A percentile compares a stretch with the other conserved stretches of the same genome.
These are phyloP conservation scores for Portunus trituberculatus DNA, from an alignment of 1,140 invertebrate species.

Conservation along the genomic window DNA sequence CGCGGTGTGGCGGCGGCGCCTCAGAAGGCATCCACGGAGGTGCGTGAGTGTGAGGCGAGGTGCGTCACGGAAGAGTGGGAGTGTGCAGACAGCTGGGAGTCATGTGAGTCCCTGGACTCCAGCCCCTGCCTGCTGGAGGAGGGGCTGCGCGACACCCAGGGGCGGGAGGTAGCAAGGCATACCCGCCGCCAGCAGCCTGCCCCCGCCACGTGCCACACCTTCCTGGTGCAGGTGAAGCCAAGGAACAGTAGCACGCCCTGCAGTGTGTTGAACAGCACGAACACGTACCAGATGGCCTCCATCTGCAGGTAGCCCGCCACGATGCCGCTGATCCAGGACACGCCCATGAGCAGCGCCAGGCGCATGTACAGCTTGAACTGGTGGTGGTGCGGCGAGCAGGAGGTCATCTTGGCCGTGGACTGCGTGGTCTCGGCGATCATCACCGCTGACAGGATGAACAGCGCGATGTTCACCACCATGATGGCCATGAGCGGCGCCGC, in stretches of 20 bases:
- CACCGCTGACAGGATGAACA: slow-evolving; percentile 82
- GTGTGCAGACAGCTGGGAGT: slow-evolving; percentile 56
- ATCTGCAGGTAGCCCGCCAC: slow-evolving; percentile 81
- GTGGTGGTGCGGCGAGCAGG: slow-evolving; percentile 78
- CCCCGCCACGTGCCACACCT: slow-evolving; percentile 65
- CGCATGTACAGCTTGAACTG: slow-evolving; percentile 84
- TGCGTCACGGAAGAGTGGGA: slow-evolving; percentile 60
- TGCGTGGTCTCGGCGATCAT: slow-evolving; percentile 82
- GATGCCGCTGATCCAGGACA: slow-evolving; percentile 83
- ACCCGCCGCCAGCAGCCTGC: slow-evolving; percentile 64
- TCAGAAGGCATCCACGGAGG: slow-evolving; percentile 54
- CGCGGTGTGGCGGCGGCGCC: neutral
- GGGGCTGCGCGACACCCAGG: slow-evolving; percentile 52
- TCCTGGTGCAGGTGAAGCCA: slow-evolving; percentile 83
- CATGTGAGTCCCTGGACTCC: slow-evolving; percentile 53
- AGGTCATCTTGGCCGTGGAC: slow-evolving; percentile 79
- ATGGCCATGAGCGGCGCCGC: slow-evolving; percentile 82
- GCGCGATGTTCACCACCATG: slow-evolving; percentile 82
- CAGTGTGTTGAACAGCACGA: slow-evolving; percentile 83
- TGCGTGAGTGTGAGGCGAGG: slow-evolving; percentile 29
- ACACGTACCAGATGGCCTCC: slow-evolving; percentile 82
- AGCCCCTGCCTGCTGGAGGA: slow-evolving; percentile 67
- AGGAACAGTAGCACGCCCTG: slow-evolving; percentile 85
- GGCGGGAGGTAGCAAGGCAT: neutral
- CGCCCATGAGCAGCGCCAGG: slow-evolving; percentile 83